Percentiles rank a stretch among this genome's conserved stretches.
These are phyloP conservation scores for Sarcophaga carnaria DNA, from an alignment of 2,888 invertebrate genomes.

Conservation along the genomic window DNA sequence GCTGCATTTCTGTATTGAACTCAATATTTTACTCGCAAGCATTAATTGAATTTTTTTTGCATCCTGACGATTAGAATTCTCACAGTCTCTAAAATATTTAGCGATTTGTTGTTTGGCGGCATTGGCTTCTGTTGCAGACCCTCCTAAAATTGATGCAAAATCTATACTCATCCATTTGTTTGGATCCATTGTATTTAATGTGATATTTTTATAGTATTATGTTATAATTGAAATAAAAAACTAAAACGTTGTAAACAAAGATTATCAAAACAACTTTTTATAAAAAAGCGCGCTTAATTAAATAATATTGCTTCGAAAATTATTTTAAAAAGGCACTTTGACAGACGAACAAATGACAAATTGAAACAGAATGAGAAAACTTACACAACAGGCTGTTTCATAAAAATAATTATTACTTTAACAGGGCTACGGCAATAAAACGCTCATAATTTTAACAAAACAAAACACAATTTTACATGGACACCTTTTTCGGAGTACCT, in stretches of 20 bases:
- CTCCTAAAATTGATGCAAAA: conserved; percentile 46
- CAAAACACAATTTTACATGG: too few relatives aligned
- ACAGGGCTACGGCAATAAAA: neutral
- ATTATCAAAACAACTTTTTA: neutral
- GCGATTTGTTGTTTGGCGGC: conserved; percentile 50
- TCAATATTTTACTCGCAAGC: conserved; percentile 70
- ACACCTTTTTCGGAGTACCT: too few relatives aligned
- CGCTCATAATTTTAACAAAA: too few relatives aligned
- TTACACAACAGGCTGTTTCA: neutral
- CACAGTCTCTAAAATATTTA: conserved; percentile 65
- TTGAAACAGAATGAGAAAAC: neutral
- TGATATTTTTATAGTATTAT: neutral
- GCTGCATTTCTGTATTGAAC: conserved; percentile 70
- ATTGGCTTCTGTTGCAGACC: conserved; percentile 22
- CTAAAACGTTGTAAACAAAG: neutral
- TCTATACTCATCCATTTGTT: conserved; percentile 36
- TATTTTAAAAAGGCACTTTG: neutral
- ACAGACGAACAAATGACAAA: neutral
- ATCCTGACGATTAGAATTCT: conserved; percentile 51
- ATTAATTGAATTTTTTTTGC: conserved; percentile 68
- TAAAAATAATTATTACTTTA: neutral
- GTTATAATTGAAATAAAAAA: neutral
- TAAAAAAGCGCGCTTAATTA: conserved; percentile 27
- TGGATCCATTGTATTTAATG: too few relatives aligned
- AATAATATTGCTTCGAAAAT: conserved; percentile 19